Percentiles rank a stretch among this genome's conserved stretches.
These are phyloP conservation scores for Drosophila chauvacae DNA, from an alignment of 1,140 invertebrate species.

Conservation along the genomic window DNA sequence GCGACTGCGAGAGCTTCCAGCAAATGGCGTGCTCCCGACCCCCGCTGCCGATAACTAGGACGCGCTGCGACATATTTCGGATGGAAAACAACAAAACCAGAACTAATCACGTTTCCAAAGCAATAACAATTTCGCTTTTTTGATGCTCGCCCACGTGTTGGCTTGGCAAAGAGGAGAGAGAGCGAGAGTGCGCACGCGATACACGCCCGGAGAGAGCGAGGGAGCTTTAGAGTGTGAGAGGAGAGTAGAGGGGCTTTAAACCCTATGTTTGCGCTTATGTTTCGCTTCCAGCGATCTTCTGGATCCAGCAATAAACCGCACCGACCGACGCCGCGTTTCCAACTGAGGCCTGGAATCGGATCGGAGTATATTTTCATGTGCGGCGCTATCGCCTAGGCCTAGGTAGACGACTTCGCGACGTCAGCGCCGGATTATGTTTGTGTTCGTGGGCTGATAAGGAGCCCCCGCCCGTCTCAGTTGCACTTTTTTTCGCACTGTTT, in stretches of 20 bases:
- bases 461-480: conserved; percentile 17
- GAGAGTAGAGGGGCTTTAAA: conserved; percentile 8
- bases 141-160: conserved; percentile 64
- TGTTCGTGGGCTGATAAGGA: conserved; percentile 33
- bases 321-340: conserved; percentile 53
- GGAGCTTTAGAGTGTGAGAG: conserved; percentile 19
- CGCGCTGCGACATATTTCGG: conserved; percentile 84
- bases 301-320: conserved; percentile 44
- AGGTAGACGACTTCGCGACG: conserved; percentile 36
- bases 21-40: conserved; percentile 97
- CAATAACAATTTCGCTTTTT: conserved; percentile 39
- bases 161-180: conserved; percentile 7
- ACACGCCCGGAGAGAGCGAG: conserved; percentile 12
- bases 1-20: conserved; percentile 95
- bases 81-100: conserved; percentile 18
- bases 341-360: conserved; percentile 61
- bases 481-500: conserved; percentile 13
- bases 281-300: conserved; percentile 10
- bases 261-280: conserved; percentile 20
- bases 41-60: conserved; percentile 95
- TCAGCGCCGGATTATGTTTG: conserved; percentile 33
- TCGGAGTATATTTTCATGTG: conserved; percentile 56
- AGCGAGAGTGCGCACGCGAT: conserved; percentile 2
- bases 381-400: conserved; percentile 33
- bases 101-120: conserved; percentile 54